phyloP scores from a whole-genome alignment of 2,797 vertebrate species.

The Acrocephalus scirpaceus region DNA sequence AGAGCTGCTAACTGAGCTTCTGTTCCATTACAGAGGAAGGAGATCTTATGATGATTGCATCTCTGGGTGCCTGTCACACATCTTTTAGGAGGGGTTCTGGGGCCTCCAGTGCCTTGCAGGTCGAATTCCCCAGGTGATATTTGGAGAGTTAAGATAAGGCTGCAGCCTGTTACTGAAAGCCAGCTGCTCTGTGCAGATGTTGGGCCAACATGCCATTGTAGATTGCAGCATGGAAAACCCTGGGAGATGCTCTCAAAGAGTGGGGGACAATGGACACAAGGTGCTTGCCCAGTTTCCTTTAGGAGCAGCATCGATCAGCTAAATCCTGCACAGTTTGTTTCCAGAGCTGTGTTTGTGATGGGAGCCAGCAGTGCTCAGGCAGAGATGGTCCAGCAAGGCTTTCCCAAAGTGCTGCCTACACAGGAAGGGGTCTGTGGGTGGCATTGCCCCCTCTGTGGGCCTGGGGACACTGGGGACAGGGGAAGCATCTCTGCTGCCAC shows the following conservation, averaged over 20 bases:
- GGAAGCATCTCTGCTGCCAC: not conserved
- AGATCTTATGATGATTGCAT: accelerated
- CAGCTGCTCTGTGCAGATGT: not conserved
- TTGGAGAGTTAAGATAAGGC: not conserved
- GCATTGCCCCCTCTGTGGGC: not conserved
- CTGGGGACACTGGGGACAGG: not conserved
- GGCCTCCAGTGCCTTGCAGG: not conserved
- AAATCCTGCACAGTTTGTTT: not conserved
- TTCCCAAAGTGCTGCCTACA: not conserved
- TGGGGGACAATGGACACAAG: not conserved
- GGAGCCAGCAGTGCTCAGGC: not conserved
- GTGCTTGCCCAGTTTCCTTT: not conserved
- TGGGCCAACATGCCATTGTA: not conserved
- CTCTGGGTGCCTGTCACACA: not conserved
- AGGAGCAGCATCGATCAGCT: not conserved
- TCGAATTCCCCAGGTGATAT: not conserved
- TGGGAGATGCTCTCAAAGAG: not conserved
- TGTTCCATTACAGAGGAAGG: not conserved
- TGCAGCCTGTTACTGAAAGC: not conserved
- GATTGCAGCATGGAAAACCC: not conserved
- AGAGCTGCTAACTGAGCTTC: not conserved
- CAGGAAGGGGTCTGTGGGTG: not conserved
- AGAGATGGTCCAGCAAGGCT: not conserved
- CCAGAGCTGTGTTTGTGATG: accelerated
- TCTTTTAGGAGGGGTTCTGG: not conserved